Conservation (phyloP, 2,888 invertebrate species). For the Lamproptera curius region DNA sequence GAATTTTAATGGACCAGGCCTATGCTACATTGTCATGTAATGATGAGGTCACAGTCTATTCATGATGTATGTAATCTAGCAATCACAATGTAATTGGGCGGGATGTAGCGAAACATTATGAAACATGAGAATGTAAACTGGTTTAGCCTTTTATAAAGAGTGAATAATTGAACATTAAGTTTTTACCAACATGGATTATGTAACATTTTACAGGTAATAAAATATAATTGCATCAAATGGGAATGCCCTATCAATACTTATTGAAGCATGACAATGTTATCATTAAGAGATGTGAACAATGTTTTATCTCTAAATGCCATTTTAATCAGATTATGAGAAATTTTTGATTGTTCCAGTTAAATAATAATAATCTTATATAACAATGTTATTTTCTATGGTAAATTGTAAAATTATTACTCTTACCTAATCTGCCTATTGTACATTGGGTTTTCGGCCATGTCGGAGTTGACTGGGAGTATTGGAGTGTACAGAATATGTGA, state of each 20-base stretch:
- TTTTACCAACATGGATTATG: neutral
- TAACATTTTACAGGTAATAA: slow-evolving; percentile 2
- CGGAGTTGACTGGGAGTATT: slow-evolving; percentile 62
- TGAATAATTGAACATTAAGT: slow-evolving; percentile 5
- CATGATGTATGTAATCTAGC: neutral
- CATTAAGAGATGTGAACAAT: slow-evolving; percentile 4
- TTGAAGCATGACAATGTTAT: slow-evolving; percentile 8
- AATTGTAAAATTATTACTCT: too few species aligned
- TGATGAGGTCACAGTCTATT: slow-evolving; percentile 6
- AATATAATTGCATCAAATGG: neutral
- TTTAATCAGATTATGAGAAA: slow-evolving; percentile 2
- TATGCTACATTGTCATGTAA: neutral
- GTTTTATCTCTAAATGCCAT: neutral
- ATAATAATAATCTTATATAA: too few species aligned
- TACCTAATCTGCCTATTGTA: slow-evolving; percentile 85
- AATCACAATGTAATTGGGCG: slow-evolving; percentile 13
- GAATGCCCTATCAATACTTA: slow-evolving; percentile 1
- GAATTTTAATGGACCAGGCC: too few species aligned
- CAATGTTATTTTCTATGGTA: too few species aligned
- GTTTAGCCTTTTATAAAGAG: slow-evolving; percentile 3
- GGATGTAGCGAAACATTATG: slow-evolving; percentile 7
- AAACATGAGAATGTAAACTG: neutral
- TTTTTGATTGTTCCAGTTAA: neutral
- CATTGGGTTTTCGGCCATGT: slow-evolving; percentile 66
- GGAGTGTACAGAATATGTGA: slow-evolving; percentile 62